Evolutionary conservation across 1,140 invertebrate species (phyloP).

Genomic region (Trachymyrmex cornetzi): DNA sequence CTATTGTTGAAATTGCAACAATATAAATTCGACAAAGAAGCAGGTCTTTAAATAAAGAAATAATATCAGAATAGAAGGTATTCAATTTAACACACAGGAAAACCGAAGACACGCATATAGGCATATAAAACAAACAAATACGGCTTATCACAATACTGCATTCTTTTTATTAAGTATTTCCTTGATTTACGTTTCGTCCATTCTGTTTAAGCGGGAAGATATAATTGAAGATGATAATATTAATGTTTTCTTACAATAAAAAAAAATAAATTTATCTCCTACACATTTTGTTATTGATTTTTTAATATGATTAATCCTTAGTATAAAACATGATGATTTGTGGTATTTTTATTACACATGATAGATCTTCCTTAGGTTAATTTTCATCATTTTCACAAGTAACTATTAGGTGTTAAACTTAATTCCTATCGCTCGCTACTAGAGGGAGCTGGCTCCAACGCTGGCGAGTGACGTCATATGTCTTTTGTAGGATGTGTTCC

Average conservation of each 20-base stretch:
- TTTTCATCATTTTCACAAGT: too few species aligned
- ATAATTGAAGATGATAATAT: background rate
- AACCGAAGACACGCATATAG: background rate
- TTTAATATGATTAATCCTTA: too few species aligned
- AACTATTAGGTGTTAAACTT: too few species aligned
- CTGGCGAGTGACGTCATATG: too few species aligned
- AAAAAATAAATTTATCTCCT: background rate
- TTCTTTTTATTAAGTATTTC: background rate
- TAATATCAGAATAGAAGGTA: background rate
- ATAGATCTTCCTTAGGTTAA: too few species aligned
- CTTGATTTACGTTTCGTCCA: background rate
- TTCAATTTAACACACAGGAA: conserved; percentile 6
- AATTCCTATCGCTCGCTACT: too few species aligned
- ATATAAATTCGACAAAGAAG: background rate
- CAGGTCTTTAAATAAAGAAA: background rate
- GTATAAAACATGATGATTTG: too few species aligned
- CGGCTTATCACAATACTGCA: background rate
- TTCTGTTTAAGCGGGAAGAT: background rate
- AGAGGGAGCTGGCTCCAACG: too few species aligned
- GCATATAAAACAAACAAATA: background rate
- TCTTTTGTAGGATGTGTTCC: too few species aligned
- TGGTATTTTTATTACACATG: too few species aligned
- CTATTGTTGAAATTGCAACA: background rate
- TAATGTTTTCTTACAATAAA: background rate
- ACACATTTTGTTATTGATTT: background rate